Evolutionary conservation across 1,140 invertebrate genomes (phyloP), one percentile per base, ranked within the genome.

Genomic region (Colletes latitarsis): DNA sequence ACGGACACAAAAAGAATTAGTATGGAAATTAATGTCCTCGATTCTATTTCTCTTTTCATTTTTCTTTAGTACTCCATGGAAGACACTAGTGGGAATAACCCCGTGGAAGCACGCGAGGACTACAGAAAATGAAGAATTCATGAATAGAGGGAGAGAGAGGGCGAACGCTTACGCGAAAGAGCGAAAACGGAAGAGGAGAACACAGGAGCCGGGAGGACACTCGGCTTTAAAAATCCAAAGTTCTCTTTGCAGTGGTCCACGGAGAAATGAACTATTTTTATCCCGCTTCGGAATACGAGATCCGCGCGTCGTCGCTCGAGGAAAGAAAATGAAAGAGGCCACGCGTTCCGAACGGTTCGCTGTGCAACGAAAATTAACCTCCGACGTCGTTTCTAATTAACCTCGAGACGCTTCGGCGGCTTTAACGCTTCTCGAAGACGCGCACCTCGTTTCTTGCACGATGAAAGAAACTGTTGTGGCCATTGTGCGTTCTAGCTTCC

Each of bases 261-360:
- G 10, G 74, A 58, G 78, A 83, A 85, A 85, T 77, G 71, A 81
- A 87, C 87, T 88, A 88, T 87, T 88, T 87, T 85, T 74, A 76
- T 81, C 74, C 66, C 46, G 39, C 8, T 12, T 30, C 12, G 15
- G 52, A 57, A 19, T 21, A 43, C 53, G 46, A 6, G 52, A 21
- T 14, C 9, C 14, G 6, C 60, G 21, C 21, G 14, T 49, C n/a
- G 43, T 10, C n/a, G 57, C 10, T 43, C 52, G 71, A 30, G 30
- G 21, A 57, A 41, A 71, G 52, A 15, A 43, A 71, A 46, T 53
- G 30, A 53, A 39, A 52, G 69, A 46, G 53, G 55, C 30, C 21
- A 19, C 55, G 17, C 55, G 19, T 43, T 55, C 15, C 49, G 49
- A 49, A 49, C 63, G 52, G 39, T 49, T 12, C 12, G 52, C 53